These are phyloP conservation scores for Lampris megalopsis DNA, from an alignment of 2,113 vertebrate species.

Conservation along the genomic window DNA sequence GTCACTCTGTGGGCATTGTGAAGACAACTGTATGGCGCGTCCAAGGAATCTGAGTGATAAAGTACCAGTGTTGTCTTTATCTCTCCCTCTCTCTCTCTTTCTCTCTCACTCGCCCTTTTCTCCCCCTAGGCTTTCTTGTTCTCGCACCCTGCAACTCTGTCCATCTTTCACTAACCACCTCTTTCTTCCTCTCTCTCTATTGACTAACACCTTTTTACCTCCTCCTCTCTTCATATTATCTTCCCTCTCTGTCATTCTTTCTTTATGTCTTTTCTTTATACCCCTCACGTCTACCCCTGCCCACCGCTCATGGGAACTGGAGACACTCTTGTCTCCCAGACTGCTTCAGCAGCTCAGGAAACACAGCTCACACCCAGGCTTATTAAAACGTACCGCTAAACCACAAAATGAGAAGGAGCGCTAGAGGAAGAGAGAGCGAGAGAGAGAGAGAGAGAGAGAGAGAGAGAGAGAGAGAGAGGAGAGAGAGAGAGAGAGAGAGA, in stretches of 20 bases:
- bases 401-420: too few species aligned
- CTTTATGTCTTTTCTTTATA: background rate
- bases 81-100: background rate
- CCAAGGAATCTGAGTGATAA: background rate
- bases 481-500: too few species aligned
- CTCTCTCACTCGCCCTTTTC: background rate
- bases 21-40: constrained; percentile 9
- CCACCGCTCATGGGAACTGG: constrained; percentile 58
- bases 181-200: background rate
- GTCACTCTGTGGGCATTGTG: constrained; percentile 49
- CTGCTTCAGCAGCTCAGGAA: constrained; percentile 44
- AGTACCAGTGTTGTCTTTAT: constrained; percentile 7
- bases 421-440: too few species aligned
- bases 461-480: background rate
- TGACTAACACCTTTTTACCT: background rate
- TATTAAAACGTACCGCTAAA: constrained; percentile 42
- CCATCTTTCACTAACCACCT: background rate
- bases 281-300: too few species aligned
- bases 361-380: constrained; percentile 53
- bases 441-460: too few species aligned
- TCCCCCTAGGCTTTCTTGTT: background rate
- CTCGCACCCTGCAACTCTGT: background rate
- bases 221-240: constrained; percentile 1
- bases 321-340: constrained; percentile 65
- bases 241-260: constrained; percentile 2